Evolutionary conservation across 2,113 vertebrate species (phyloP).

Genomic region (Centrocercus urophasianus): DNA sequence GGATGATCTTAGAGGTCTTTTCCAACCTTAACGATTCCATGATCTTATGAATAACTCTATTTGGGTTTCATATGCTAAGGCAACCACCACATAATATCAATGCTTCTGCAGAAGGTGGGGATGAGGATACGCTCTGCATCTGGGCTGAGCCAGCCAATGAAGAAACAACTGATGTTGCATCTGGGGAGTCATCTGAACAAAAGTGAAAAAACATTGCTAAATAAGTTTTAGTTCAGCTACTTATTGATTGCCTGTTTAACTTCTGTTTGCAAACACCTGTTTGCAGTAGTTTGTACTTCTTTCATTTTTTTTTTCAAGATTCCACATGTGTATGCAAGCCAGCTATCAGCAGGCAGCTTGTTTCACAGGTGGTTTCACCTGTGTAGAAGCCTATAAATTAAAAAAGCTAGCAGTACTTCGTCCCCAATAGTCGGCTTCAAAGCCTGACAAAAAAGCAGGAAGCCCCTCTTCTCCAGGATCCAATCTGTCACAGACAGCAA

Average conservation of each 20-base stretch:
- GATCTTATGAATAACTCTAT: background rate
- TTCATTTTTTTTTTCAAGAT: background rate
- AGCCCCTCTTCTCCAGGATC: background rate
- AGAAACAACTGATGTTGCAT: fast-evolving
- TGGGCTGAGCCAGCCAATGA: background rate
- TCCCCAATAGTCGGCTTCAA: background rate
- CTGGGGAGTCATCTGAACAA: background rate
- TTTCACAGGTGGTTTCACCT: slow-evolving; percentile 46
- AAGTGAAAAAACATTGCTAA: background rate
- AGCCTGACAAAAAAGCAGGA: background rate
- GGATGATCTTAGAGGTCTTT: too few species aligned
- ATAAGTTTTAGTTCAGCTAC: background rate
- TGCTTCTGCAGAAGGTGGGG: background rate
- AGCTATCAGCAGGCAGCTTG: background rate
- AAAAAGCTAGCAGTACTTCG: background rate
- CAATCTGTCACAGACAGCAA: background rate
- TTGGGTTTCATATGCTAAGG: background rate
- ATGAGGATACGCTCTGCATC: background rate
- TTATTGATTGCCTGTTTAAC: background rate
- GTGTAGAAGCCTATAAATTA: background rate
- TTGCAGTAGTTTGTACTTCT: background rate
- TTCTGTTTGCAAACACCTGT: background rate
- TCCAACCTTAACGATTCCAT: too few species aligned
- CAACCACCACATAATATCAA: background rate
- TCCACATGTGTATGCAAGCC: background rate